A percentile compares a stretch with the other conserved stretches of the same genome.
Conservation (phyloP, 2,888 invertebrate genomes). For the Cotesia congregata region DNA sequence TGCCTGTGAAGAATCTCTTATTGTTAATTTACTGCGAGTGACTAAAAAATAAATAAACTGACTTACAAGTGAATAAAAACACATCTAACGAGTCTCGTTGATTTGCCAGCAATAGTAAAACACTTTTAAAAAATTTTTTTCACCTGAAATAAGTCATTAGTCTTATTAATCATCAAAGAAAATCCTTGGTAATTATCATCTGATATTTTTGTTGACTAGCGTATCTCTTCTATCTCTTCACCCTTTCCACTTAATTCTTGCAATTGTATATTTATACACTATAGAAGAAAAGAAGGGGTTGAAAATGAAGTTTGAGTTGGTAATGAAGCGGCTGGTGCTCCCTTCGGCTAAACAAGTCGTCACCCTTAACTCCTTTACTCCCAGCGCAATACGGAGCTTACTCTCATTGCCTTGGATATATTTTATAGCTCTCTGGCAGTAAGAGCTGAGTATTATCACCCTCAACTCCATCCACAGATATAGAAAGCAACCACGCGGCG, state of each 20-base stretch:
- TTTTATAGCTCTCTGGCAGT: conserved; percentile 62
- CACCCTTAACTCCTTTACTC: conserved; percentile 50
- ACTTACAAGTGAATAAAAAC: background rate
- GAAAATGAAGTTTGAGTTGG: conserved; percentile 65
- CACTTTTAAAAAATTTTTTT: background rate
- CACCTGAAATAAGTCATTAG: background rate
- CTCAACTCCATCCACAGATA: conserved; percentile 47
- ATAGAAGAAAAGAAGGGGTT: conserved; percentile 57
- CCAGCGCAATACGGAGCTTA: background rate
- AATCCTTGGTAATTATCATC: conserved; percentile 57
- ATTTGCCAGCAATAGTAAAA: background rate
- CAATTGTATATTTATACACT: conserved; percentile 39
- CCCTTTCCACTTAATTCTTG: conserved; percentile 36
- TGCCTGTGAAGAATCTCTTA: conserved; percentile 29
- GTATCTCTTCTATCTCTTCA: conserved; percentile 3
- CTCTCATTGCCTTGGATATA: conserved; percentile 64
- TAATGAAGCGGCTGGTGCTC: conserved; percentile 64
- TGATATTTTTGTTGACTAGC: conserved; percentile 54
- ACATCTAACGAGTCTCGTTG: background rate
- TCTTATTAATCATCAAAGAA: background rate
- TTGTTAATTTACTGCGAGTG: conserved; percentile 29
- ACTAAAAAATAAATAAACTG: conserved; percentile 29
- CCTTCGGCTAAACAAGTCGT: conserved; percentile 66
- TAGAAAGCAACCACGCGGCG: conserved; percentile 36
- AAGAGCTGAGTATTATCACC: conserved; percentile 65